Percentiles rank a stretch among this genome's conserved stretches.
These are phyloP conservation scores for Halichoerus grypus DNA, from an alignment of 2,113 vertebrate species.

Conservation along the genomic window DNA sequence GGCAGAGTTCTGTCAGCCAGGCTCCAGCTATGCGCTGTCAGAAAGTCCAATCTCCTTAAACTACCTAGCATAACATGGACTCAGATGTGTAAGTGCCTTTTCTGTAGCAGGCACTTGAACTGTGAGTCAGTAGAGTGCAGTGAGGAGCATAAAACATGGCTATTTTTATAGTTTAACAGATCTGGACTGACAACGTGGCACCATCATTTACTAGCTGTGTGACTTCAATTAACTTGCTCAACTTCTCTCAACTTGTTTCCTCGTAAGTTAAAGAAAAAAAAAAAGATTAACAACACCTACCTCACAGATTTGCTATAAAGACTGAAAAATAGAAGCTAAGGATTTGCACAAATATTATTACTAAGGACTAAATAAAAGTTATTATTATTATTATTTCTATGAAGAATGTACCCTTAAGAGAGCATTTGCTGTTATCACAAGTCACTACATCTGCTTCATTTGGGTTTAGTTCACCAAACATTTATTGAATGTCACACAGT, in stretches of 20 bases:
- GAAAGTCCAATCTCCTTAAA: neutral
- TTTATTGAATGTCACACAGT: neutral
- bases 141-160: neutral
- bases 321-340: neutral
- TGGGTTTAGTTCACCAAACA: slow-evolving; percentile 25
- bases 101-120: neutral
- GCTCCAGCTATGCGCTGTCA: neutral
- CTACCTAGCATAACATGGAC: neutral
- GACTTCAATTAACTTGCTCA: neutral
- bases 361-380: neutral
- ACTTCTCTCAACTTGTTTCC: neutral
- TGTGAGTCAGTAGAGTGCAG: neutral
- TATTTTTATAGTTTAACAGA: neutral
- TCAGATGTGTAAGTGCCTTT: neutral
- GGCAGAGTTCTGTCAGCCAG: neutral
- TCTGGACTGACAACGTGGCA: neutral
- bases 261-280: neutral
- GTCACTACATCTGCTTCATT: neutral
- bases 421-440: neutral
- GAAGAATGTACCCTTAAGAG: neutral
- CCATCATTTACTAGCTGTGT: neutral
- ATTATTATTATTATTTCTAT: neutral
- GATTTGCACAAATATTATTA: neutral
- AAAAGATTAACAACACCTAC: neutral
- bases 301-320: neutral